Conservation (phyloP, 2,888 invertebrate species). For the Mylabris sibirica region DNA sequence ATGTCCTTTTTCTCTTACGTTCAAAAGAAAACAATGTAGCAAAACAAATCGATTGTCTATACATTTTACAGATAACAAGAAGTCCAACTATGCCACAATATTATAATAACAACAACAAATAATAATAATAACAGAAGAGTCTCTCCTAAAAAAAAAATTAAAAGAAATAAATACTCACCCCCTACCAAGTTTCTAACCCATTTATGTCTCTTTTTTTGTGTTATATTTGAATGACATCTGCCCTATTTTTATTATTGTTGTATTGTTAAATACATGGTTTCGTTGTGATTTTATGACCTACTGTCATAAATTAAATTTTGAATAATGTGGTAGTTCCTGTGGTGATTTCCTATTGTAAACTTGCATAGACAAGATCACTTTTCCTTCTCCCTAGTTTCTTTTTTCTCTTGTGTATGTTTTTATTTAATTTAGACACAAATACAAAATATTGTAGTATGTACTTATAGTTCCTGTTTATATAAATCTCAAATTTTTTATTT, state of each 20-base stretch:
- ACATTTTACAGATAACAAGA: background rate
- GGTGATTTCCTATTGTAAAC: background rate
- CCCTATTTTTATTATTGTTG: slow-evolving; percentile 42
- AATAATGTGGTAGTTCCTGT: slow-evolving; percentile 11
- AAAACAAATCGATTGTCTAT: background rate
- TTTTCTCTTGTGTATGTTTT: background rate
- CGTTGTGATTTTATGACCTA: slow-evolving; percentile 8
- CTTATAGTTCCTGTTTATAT: slow-evolving; percentile 6
- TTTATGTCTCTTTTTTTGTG: background rate
- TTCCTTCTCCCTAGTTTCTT: background rate
- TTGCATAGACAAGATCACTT: background rate
- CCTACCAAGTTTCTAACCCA: slow-evolving; percentile 1
- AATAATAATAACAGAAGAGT: background rate
- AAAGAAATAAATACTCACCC: background rate
- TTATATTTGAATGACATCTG: slow-evolving; percentile 40
- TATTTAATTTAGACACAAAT: background rate
- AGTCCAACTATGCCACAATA: background rate
- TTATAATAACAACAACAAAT: background rate
- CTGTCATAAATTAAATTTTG: slow-evolving; percentile 10
- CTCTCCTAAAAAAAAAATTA: background rate
- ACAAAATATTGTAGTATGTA: too few species aligned
- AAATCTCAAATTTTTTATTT: background rate
- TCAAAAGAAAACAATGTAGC: background rate
- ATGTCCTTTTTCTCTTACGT: slow-evolving; percentile 21
- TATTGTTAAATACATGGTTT: slow-evolving; percentile 32